Evolutionary conservation across 1,140 invertebrate species (phyloP).

Genomic region (Bathynomus jamesi): DNA sequence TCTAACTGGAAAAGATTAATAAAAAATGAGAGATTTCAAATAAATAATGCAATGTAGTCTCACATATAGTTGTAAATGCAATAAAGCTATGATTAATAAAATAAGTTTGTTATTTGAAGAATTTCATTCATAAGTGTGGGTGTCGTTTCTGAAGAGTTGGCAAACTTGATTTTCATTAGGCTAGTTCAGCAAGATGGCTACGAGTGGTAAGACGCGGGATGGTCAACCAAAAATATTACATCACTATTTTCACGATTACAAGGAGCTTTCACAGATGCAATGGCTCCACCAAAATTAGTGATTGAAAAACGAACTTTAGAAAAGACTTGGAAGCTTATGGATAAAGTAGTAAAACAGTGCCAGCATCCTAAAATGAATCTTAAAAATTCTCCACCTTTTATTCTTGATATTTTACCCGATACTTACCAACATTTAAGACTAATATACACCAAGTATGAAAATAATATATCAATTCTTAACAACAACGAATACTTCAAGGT

Average conservation of each 20-base stretch:
- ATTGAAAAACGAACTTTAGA: conserved; percentile 92
- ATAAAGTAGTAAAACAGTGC: conserved; percentile 96
- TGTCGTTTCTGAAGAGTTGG: conserved; percentile 8
- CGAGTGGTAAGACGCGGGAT: conserved; percentile 31
- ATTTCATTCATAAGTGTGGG: conserved; percentile 15
- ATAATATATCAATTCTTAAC: conserved; percentile 81
- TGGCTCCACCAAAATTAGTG: conserved; percentile 67
- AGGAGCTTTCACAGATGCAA: conserved; percentile 79
- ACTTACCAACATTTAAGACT: conserved; percentile 92
- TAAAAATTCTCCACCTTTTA: conserved; percentile 98
- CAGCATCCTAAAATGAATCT: conserved; percentile 98
- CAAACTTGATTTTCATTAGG: conserved; percentile 1
- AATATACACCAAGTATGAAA: conserved; percentile 93
- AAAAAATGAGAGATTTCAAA: too few species aligned
- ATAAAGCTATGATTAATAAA: too few species aligned
- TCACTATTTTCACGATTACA: conserved; percentile 47
- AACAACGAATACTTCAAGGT: conserved; percentile 56
- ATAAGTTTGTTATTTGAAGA: not conserved
- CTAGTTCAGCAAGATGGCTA: conserved; percentile 32
- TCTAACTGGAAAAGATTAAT: too few species aligned
- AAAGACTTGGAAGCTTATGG: conserved; percentile 98
- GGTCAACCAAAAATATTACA: conserved; percentile 35
- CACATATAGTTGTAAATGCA: too few species aligned
- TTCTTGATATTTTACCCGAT: conserved; percentile 97
- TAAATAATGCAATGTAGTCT: too few species aligned